These are phyloP conservation scores for Vulpes ferrilata DNA, from an alignment of 2,113 vertebrate genomes.

Conservation along the genomic window DNA sequence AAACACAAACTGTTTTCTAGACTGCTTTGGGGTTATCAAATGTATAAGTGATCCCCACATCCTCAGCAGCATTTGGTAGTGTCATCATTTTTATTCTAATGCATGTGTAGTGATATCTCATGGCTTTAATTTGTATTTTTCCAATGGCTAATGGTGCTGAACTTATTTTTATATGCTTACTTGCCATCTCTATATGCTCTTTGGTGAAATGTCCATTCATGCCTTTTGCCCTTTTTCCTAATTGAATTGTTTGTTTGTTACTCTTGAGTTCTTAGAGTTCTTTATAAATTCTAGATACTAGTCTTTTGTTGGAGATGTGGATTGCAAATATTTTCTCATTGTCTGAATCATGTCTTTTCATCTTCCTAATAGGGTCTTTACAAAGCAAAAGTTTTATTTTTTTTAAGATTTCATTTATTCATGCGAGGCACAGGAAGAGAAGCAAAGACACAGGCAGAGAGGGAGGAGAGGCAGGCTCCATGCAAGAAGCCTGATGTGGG, in stretches of 20 bases:
- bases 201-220: not conserved
- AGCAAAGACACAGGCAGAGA: no score
- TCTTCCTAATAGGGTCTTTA: not conserved
- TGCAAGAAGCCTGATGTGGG: no score
- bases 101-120: not conserved
- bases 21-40: not conserved
- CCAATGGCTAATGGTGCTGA: not conserved
- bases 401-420: no score
- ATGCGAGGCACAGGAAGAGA: no score
- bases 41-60: not conserved
- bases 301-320: not conserved
- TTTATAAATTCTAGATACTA: not conserved
- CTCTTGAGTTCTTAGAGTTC: not conserved
- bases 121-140: not conserved
- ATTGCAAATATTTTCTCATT: not conserved
- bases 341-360: not conserved
- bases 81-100: not conserved
- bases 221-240: conserved; percentile 7
- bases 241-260: not conserved
- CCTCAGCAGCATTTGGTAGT: not conserved
- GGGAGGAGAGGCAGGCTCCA: no score
- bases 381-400: not conserved
- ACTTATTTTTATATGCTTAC: not conserved
- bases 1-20: not conserved
- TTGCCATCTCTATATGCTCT: not conserved